Evolutionary conservation across 2,888 invertebrate genomes (phyloP).

Genomic region (Pterostichus niger): DNA sequence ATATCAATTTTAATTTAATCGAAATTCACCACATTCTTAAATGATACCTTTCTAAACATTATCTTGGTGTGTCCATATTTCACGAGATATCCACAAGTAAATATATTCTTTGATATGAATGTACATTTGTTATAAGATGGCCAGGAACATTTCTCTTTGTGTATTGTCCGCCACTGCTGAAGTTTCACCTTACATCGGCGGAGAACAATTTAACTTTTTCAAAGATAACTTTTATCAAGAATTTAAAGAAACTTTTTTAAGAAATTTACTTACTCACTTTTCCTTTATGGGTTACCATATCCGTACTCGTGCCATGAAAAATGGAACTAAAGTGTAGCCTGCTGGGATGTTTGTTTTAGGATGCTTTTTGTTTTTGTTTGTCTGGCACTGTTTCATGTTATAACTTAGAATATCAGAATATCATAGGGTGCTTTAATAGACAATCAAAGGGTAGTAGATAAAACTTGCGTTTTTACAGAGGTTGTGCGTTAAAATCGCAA

Average conservation of each 20-base stretch:
- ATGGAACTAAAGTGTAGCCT: constrained; percentile 19
- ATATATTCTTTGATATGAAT: constrained; percentile 43
- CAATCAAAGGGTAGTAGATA: too few species aligned
- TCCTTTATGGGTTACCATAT: constrained; percentile 27
- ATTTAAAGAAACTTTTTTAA: constrained; percentile 54
- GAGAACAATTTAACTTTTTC: constrained; percentile 58
- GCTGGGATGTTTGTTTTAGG: constrained; percentile 27
- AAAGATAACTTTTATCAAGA: constrained; percentile 58
- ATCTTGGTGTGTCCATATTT: not conserved
- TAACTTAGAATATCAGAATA: not conserved
- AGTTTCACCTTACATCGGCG: constrained; percentile 32
- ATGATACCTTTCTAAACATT: not conserved
- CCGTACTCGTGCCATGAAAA: constrained; percentile 12
- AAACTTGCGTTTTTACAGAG: too few species aligned
- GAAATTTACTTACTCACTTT: constrained; percentile 58
- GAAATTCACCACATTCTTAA: not conserved
- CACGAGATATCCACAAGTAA: not conserved
- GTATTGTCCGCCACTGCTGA: constrained; percentile 26
- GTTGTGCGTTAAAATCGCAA: too few species aligned
- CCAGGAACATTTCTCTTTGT: constrained; percentile 13
- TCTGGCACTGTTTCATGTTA: constrained; percentile 26
- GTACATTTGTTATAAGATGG: constrained; percentile 39
- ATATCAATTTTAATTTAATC: too few species aligned
- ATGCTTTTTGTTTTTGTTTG: constrained; percentile 46
- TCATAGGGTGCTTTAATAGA: not conserved